Conservation (phyloP, 2,888 invertebrate species). For the Cacoxenus indagator region DNA sequence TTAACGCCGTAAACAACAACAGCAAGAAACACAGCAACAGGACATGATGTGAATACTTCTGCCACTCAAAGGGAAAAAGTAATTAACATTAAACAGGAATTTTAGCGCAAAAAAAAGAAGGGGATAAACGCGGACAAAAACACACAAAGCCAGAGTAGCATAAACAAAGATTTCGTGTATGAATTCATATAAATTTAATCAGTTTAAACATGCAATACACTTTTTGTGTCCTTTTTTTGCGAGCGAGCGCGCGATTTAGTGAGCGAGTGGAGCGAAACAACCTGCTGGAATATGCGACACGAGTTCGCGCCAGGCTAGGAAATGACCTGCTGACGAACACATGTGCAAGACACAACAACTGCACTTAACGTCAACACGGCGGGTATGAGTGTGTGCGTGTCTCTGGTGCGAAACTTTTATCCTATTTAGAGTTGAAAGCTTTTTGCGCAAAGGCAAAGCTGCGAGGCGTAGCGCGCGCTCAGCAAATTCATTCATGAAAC, state of each 20-base stretch:
- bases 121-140: neutral
- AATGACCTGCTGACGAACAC: neutral
- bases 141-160: neutral
- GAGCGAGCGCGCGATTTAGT: neutral
- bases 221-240: neutral
- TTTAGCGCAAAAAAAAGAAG: neutral
- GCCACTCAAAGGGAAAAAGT: neutral
- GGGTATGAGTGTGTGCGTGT: neutral
- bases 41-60: neutral
- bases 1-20: neutral
- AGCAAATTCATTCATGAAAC: slow-evolving; percentile 1
- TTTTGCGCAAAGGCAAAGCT: slow-evolving; percentile 7
- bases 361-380: neutral
- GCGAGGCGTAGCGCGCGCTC: neutral
- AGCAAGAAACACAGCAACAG: neutral
- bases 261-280: slow-evolving; percentile 42
- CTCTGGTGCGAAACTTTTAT: neutral
- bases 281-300: slow-evolving; percentile 50
- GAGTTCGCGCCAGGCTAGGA: neutral
- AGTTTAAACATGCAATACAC: slow-evolving; percentile 21
- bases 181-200: slow-evolving; percentile 33
- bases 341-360: neutral
- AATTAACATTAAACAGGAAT: slow-evolving; percentile 6
- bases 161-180: neutral
- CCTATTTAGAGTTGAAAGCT: slow-evolving; percentile 14